Percentiles rank a stretch among this genome's conserved stretches.
Evolutionary conservation across 2,113 vertebrate species (phyloP).

Genomic region (Meles meles): DNA sequence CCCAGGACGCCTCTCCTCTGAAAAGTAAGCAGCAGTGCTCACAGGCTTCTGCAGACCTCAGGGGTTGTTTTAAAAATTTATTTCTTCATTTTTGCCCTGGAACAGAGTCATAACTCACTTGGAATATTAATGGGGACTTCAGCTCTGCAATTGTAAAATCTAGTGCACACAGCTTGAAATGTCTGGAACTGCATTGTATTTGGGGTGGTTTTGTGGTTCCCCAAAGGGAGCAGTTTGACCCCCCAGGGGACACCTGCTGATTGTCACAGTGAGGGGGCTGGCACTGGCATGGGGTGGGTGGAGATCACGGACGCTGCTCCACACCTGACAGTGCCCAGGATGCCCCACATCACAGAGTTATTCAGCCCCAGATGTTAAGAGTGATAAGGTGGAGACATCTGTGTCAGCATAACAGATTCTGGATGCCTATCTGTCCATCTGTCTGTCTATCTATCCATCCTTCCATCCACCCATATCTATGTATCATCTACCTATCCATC

Average conservation of each 20-base stretch:
- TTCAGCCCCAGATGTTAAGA: not conserved
- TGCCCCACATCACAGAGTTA: not conserved
- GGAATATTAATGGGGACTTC: not conserved
- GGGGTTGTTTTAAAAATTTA: not conserved
- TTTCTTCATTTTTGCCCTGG: not conserved
- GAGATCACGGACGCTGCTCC: accelerated
- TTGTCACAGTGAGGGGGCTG: not conserved
- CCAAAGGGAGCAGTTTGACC: accelerated
- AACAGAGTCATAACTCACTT: not conserved
- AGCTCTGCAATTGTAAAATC: not conserved
- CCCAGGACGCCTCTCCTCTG: not conserved
- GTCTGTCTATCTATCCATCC: not conserved
- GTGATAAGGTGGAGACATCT: not conserved
- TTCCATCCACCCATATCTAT: not conserved
- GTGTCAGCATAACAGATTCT: not conserved
- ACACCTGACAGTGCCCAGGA: no score
- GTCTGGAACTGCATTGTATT: accelerated
- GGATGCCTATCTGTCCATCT: not conserved
- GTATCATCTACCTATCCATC: not conserved
- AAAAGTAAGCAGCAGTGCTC: not conserved
- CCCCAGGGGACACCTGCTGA: not conserved
- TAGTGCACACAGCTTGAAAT: accelerated
- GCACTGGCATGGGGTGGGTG: accelerated
- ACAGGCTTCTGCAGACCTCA: not conserved
- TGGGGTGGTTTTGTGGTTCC: not conserved